Percentiles rank a stretch among this genome's conserved stretches.
phyloP scores from a whole-genome alignment of 1,140 invertebrate genomes.

The Micrasema longulum region DNA sequence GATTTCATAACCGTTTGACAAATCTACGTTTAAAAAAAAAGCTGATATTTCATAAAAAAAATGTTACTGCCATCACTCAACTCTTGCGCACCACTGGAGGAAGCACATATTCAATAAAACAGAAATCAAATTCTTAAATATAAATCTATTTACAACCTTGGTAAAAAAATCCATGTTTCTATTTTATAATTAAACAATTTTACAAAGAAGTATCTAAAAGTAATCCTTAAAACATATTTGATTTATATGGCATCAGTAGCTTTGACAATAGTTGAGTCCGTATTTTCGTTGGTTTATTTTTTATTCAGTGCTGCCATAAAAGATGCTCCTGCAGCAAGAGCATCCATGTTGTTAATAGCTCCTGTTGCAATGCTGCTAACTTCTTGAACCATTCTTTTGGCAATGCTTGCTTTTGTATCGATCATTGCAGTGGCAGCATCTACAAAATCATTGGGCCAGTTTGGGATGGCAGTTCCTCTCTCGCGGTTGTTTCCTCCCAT shows the following conservation, averaged over 20 bases:
- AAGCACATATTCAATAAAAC: too few species aligned
- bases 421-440: constrained; percentile 4
- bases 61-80: too few species aligned
- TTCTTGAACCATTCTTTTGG: constrained; percentile 16
- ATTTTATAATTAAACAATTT: too few species aligned
- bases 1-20: constrained; percentile 25
- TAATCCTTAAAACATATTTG: too few species aligned
- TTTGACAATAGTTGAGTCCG: neutral
- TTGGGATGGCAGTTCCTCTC: neutral
- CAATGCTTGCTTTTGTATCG: constrained; percentile 9
- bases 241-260: too few species aligned
- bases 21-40: constrained; percentile 2
- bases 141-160: too few species aligned
- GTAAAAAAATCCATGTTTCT: too few species aligned
- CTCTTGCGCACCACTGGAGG: too few species aligned
- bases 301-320: neutral
- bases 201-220: too few species aligned
- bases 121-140: too few species aligned
- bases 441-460: neutral
- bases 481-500: neutral
- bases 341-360: constrained; percentile 2
- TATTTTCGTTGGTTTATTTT: neutral
- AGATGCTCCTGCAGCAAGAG: neutral
- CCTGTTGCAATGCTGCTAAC: neutral
- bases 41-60: too few species aligned